Evolutionary conservation across 2,797 vertebrate species (phyloP), one percentile per base, ranked within the genome.

Genomic region (Halcyon badia): DNA sequence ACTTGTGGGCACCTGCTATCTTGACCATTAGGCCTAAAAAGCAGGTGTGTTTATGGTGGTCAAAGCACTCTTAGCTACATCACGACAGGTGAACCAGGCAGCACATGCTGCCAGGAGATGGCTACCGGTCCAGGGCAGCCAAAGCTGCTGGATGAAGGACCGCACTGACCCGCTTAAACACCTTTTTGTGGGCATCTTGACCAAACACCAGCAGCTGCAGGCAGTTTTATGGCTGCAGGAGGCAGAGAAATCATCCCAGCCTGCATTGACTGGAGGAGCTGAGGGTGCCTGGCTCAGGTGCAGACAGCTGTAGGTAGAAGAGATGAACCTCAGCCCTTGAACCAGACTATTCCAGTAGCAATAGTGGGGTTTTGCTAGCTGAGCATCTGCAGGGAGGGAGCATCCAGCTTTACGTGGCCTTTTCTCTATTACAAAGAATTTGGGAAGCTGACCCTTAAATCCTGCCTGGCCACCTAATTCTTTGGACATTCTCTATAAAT

Each of bases 131-230:
- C 15, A 22, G 15, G 26, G 16, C 61, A 75, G 66, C 51, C 16
- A 6, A 46, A 80, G 58, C 18, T 0, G 0, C 6, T 2, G 41
- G 41, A 22, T 11, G 13, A 65, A 35, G 37, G 51, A 37, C 51
- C 35, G 16, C 14, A 5, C 4, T 12, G 4, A 25, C 16, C 62
- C 42, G 37, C 39, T 54, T 6, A 56, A 60, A 17, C 4, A 6
- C 35, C 21, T 42, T 61, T 33, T 15, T 24, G 26, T 28, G 46
- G 46, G 33, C 54, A 77, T 33, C 51, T 7, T 20, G 30, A n/a
- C 44, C 60, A 70, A 49, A 33, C 22, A 5, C 10, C 84, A 33
- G 81, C 39, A 75, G 33, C 76, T 58, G n/a, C 65, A 58, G 62
- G 46, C 11, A 14, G 21, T 39, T 60, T 19, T 35, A 12, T 9